Evolutionary conservation across 2,888 invertebrate species (phyloP).

Genomic region (Dugesia japonica): DNA sequence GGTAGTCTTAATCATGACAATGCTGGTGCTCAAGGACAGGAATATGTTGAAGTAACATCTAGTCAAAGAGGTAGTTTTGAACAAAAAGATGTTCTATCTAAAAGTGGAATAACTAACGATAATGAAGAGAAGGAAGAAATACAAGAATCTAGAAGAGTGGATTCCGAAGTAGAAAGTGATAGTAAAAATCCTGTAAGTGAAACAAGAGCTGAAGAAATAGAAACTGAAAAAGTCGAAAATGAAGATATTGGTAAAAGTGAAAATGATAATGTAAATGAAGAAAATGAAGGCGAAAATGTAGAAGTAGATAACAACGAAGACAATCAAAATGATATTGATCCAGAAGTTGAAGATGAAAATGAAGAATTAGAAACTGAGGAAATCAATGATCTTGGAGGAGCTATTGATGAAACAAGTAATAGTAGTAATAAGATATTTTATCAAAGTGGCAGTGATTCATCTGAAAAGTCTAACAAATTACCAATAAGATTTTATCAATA

Average conservation of each 20-base stretch:
- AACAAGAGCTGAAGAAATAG: background rate
- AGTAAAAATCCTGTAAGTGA: conserved; percentile 3
- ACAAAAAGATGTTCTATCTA: background rate
- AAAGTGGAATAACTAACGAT: background rate
- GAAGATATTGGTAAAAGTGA: background rate
- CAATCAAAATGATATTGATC: background rate
- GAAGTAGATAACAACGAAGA: background rate
- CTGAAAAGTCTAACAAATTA: background rate
- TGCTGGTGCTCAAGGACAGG: background rate
- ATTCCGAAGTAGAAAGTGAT: background rate
- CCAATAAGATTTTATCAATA: background rate
- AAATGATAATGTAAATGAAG: background rate
- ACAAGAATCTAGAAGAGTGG: background rate
- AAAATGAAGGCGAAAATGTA: background rate
- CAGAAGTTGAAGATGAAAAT: background rate
- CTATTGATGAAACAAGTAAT: background rate
- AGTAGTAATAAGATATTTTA: background rate
- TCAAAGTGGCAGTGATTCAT: background rate
- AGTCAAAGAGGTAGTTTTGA: conserved; percentile 6
- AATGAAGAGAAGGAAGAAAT: background rate
- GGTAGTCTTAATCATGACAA: background rate
- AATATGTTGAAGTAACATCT: background rate
- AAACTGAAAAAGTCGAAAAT: background rate
- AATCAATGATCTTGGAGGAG: background rate
- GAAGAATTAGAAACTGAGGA: background rate